Evolutionary conservation across 2,797 vertebrate species (phyloP), one percentile per base, ranked within the genome.

Genomic region (Thamnophis elegans): DNA sequence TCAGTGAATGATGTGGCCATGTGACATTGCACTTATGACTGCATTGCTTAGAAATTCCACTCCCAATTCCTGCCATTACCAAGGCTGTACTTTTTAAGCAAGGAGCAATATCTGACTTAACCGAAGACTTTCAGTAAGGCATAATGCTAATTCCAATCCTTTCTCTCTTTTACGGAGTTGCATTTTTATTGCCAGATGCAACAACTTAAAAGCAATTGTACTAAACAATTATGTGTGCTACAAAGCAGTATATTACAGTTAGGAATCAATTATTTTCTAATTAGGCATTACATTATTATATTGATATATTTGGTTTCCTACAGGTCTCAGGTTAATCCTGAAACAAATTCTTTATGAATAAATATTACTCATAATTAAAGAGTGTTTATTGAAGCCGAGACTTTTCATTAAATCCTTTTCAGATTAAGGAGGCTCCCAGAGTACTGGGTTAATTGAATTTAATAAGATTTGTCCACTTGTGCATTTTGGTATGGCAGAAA

Each of bases 291-390:
- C 92, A 94, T 97, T 97, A 97, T 97, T 97, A 95, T 97, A 97
- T 96, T 97, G 96, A 95, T 97, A 95, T 97, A 94, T 97, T 96
- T 95, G 94, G 94, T 96, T 97, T 96, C 97, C 95, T 96, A 91
- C 90, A 97, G 94, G 95, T 97, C 92, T 96, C 95, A 96, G 93
- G 94, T 94, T 97, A 97, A 97, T 97, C 95, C 96, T 96, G 95
- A 97, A 97, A 97, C 94, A 97, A 97, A 98, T 97, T 97, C 93
- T 97, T 96, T 97, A 96, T 97, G 96, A 93, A 95, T 96, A 98
- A 97, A 97, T 97, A 97, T 97, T 97, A 97, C 96, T 96, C 82
- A 25, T 97, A 97, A 97, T 98, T 97, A 97, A 96, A 93, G 93
- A 95, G 92, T 94, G 95, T 97, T 97, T 95, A 95, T 94, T 95